Evolutionary conservation across 2,888 invertebrate species (phyloP), one percentile per base, ranked within the genome.

Genomic region (Euplagia quadripunctaria): DNA sequence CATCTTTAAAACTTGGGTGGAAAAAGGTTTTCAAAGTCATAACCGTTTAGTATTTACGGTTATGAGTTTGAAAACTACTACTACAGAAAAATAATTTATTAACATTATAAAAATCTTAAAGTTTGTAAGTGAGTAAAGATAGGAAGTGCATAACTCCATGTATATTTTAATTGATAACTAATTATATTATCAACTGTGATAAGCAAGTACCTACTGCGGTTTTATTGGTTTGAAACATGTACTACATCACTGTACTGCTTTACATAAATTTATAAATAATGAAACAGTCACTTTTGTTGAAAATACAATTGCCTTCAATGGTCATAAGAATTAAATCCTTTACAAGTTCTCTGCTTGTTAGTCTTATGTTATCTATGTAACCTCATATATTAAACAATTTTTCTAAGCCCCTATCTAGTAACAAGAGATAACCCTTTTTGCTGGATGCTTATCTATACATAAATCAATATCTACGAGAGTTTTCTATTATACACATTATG

Each of bases 201-300:
- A 67, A 64, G 17, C n/a, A 49, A 66, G 8, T 49, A 67, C 51
- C 68, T 68, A 64, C 66, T 72, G 75, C 69, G 75, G 82, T 75
- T 58, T 46, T n/a, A 42, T 64, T 79, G 75, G 78, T 74, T 52
- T 66, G 61, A 68, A 58, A 67, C 42, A 31, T 71, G 65, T 61
- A 58, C 9, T 12, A 58, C 5, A 31, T 5, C 11, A 55, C n/a
- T 52, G n/a, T 31, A 31, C 31, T 31, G 2, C 2, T 31, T 31
- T 31, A 31, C 31, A 31, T 31, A 1, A 31, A n/a, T 12, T 58
- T 58, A 58, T 58, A 11, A 61, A 61, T 61, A 61, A 61, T 31
- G 14, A 31, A 61, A 31, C 6, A 61, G 12, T 31, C 31, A 31
- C 31, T 7, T 31, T 31, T 61, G 14, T 14, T 61, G 14, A 61